Conservation (phyloP, 2,113 vertebrate species). For the Nothoprocta perdicaria region DNA sequence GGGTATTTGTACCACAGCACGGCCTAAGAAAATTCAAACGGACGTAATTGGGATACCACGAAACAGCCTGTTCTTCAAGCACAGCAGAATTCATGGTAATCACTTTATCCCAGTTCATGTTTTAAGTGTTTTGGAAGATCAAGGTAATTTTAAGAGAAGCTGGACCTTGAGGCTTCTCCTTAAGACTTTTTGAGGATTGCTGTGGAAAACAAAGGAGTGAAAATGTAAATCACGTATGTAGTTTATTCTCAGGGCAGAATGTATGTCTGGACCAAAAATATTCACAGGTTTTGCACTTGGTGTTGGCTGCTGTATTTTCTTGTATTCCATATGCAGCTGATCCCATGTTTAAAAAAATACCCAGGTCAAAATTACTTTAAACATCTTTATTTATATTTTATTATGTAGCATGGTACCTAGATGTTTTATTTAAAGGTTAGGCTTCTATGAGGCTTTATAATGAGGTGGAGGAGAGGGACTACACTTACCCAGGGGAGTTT, state of each 20-base stretch:
- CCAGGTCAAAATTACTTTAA: background rate
- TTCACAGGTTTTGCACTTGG: background rate
- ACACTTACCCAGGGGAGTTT: background rate
- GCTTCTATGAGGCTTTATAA: conserved; percentile 18
- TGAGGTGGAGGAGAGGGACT: background rate
- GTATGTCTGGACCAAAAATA: background rate
- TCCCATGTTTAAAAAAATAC: background rate
- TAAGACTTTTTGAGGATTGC: conserved; percentile 33
- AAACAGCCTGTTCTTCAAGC: conserved; percentile 44
- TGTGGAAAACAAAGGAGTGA: conserved; percentile 9
- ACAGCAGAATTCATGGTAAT: conserved; percentile 53
- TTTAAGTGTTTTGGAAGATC: conserved; percentile 55
- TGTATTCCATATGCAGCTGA: background rate
- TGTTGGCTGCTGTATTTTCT: background rate
- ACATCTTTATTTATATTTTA: conserved; percentile 6
- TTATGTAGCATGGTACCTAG: background rate
- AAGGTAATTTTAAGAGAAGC: conserved; percentile 37
- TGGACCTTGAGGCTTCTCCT: conserved; percentile 51
- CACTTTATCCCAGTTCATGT: conserved; percentile 50
- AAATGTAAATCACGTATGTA: conserved; percentile 34
- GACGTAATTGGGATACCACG: conserved; percentile 27
- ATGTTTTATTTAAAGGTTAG: conserved; percentile 5
- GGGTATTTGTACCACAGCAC: conserved; percentile 40
- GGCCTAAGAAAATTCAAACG: conserved; percentile 57
- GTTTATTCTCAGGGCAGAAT: background rate